Evolutionary conservation across 64 coral and sea anemone genomes (phyloP).

Genomic region (Hydrozoanthus tunicans): DNA sequence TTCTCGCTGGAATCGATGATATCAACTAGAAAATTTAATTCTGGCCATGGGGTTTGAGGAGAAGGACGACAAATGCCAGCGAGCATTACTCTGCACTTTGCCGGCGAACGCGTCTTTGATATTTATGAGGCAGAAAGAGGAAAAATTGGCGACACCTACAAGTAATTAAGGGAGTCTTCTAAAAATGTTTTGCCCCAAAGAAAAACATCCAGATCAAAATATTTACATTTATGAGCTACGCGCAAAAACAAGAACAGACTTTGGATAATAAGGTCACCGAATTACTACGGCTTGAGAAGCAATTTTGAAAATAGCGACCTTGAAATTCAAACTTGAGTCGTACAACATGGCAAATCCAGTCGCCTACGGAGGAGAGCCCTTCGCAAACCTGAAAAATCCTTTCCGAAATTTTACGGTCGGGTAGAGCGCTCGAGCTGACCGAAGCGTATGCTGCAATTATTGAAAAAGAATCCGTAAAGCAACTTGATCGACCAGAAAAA

Average conservation of each 20-base stretch:
- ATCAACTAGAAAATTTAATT: neutral
- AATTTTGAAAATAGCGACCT: conserved; percentile 31
- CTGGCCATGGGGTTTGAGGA: conserved; percentile 25
- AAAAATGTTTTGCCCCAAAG: conserved; percentile 39
- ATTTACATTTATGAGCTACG: conserved; percentile 62
- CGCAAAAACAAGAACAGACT: conserved; percentile 51
- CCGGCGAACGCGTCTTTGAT: conserved; percentile 6
- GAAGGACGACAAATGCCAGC: conserved; percentile 15
- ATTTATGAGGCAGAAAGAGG: conserved; percentile 19
- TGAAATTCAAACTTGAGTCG: conserved; percentile 59
- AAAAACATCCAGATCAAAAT: conserved; percentile 69
- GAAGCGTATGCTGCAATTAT: conserved; percentile 1
- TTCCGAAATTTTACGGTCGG: conserved; percentile 1
- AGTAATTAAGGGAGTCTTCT: neutral
- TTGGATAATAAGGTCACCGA: conserved; percentile 63
- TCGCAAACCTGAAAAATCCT: conserved; percentile 18
- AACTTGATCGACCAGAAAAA: conserved; percentile 10
- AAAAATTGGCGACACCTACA: neutral
- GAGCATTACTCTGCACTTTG: conserved; percentile 33
- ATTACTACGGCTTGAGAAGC: conserved; percentile 59
- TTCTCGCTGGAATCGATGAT: conserved; percentile 21
- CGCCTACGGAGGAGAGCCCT: conserved; percentile 58
- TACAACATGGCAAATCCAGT: conserved; percentile 67
- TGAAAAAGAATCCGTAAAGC: conserved; percentile 24
- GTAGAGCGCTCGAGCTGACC: conserved; percentile 37